phyloP scores from a whole-genome alignment of 2,888 invertebrate genomes.

The Augochlorella aurata region DNA sequence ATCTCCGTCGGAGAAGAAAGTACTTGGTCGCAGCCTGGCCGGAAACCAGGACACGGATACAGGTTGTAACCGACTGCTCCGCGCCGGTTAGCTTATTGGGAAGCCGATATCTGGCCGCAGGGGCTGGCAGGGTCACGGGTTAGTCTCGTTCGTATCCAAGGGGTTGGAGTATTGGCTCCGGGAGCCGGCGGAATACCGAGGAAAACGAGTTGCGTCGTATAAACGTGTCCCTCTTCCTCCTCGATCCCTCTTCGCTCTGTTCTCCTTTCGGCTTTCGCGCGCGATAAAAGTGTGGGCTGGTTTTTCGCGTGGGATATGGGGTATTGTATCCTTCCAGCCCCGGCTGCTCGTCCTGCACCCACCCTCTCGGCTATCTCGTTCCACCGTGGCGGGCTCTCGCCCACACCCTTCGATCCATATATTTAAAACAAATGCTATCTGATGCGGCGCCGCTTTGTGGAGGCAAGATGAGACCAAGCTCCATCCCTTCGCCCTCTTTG shows the following conservation, averaged over 20 bases:
- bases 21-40: slow-evolving; percentile 52
- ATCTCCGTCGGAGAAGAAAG: slow-evolving; percentile 20
- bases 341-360: slow-evolving; percentile 11
- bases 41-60: slow-evolving; percentile 70
- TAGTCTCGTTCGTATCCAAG: slow-evolving; percentile 61
- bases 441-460: slow-evolving; percentile 80
- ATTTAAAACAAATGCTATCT: slow-evolving; percentile 82
- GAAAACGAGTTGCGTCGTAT: slow-evolving; percentile 76
- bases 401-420: slow-evolving; percentile 78
- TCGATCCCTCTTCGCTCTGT: slow-evolving; percentile 7
- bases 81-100: slow-evolving; percentile 80
- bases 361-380: neutral
- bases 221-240: slow-evolving; percentile 55
- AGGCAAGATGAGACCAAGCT: slow-evolving; percentile 77
- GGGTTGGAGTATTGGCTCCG: slow-evolving; percentile 73
- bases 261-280: slow-evolving; percentile 24
- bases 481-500: slow-evolving; percentile 68
- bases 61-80: slow-evolving; percentile 68
- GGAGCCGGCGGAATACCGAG: slow-evolving; percentile 72
- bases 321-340: slow-evolving; percentile 74
- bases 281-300: slow-evolving; percentile 56
- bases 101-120: slow-evolving; percentile 82
- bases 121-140: slow-evolving; percentile 68
- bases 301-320: slow-evolving; percentile 74
- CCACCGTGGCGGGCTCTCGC: slow-evolving; percentile 37